A percentile compares a stretch with the other conserved stretches of the same genome.
phyloP scores from a whole-genome alignment of 2,797 vertebrate species.

The Limosa lapponica region DNA sequence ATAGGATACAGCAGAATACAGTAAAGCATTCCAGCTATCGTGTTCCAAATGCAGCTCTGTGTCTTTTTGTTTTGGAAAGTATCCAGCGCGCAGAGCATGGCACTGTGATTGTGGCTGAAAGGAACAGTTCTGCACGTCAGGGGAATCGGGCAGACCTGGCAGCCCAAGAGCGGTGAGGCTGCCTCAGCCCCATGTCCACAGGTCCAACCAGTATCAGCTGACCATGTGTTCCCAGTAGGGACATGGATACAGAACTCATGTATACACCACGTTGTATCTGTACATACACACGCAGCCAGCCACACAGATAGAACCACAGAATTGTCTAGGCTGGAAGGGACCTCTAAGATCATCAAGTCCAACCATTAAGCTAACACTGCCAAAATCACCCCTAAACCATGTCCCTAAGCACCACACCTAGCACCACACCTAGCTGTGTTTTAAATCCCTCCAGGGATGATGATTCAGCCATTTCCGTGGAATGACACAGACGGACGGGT shows the following conservation, averaged over 20 bases:
- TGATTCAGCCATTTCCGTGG: background rate
- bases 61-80: background rate
- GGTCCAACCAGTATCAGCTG: background rate
- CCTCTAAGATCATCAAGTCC: background rate
- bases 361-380: background rate
- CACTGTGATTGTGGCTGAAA: background rate
- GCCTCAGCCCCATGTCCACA: background rate
- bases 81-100: background rate
- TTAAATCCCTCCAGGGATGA: background rate
- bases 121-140: background rate
- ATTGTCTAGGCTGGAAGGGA: background rate
- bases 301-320: background rate
- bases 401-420: background rate
- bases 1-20: background rate
- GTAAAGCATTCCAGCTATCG: background rate
- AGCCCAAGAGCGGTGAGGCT: background rate
- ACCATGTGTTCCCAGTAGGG: background rate
- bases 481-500: background rate
- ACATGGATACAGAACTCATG: background rate
- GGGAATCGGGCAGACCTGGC: background rate
- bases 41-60: background rate
- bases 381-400: background rate
- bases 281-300: background rate
- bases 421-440: background rate
- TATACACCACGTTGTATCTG: no score